A percentile compares a stretch with the other conserved stretches of the same genome.
phyloP scores from a whole-genome alignment of 2,888 invertebrate species.

The Lapara coniferarum region DNA sequence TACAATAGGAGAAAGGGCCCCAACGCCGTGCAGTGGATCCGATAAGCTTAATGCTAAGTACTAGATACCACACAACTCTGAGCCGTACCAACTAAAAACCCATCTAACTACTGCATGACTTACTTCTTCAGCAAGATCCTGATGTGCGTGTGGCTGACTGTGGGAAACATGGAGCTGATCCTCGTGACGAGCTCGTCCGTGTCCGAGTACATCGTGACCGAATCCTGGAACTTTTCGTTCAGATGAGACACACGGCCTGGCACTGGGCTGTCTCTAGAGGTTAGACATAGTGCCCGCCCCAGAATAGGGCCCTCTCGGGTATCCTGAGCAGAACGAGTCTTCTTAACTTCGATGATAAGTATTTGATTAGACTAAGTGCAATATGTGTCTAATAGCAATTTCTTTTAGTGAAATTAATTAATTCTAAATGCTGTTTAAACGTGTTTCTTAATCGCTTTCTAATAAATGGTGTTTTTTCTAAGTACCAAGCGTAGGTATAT shows the following conservation, averaged over 20 bases:
- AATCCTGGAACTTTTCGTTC: constrained; percentile 84
- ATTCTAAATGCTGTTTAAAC: neutral
- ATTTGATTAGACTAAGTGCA: neutral
- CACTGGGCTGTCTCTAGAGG: constrained; percentile 76
- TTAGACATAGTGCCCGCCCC: constrained; percentile 76
- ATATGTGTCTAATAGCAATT: neutral
- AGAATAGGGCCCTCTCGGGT: constrained; percentile 75
- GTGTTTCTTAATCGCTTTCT: too few relatives aligned
- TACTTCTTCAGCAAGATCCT: constrained; percentile 94
- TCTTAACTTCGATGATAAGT: neutral
- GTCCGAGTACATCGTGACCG: constrained; percentile 85
- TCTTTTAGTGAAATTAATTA: neutral
- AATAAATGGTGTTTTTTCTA: too few relatives aligned
- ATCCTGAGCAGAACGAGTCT: constrained; percentile 53
- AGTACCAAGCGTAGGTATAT: too few relatives aligned
- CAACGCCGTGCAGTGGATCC: constrained; percentile 6
- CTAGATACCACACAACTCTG: constrained; percentile 3
- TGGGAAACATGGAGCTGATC: constrained; percentile 94
- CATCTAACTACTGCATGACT: constrained; percentile 64
- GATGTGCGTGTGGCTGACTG: constrained; percentile 94
- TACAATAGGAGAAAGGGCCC: too few relatives aligned
- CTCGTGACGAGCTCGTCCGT: constrained; percentile 90
- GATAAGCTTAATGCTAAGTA: neutral
- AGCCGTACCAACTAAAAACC: constrained; percentile 44
- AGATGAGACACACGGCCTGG: constrained; percentile 78